Evolutionary conservation across 2,888 invertebrate species (phyloP).

Genomic region (Perizoma flavofasciatum): DNA sequence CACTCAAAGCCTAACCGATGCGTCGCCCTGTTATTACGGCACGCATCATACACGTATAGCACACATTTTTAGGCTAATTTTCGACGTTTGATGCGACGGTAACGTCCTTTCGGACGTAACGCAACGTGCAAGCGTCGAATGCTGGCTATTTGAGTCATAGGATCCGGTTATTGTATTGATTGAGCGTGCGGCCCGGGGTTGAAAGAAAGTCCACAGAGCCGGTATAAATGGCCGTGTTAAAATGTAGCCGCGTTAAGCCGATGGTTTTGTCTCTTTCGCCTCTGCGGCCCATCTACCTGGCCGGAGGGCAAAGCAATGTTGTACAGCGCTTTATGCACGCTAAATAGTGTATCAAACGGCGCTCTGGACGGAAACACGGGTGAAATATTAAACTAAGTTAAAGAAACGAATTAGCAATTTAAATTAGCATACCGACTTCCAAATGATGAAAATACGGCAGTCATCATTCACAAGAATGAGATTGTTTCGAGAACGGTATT

Average conservation of each 20-base stretch:
- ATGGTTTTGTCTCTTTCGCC: conserved; percentile 69
- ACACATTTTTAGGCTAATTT: conserved; percentile 81
- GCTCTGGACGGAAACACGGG: conserved; percentile 32
- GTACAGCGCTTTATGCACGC: conserved; percentile 34
- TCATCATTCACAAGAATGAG: conserved; percentile 19
- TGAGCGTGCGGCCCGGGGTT: conserved; percentile 52
- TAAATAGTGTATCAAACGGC: conserved; percentile 37
- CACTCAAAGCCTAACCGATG: conserved; percentile 76
- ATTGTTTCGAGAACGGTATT: conserved; percentile 21
- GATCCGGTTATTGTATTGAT: conserved; percentile 70
- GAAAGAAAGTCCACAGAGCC: conserved; percentile 57
- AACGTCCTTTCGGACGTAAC: conserved; percentile 45
- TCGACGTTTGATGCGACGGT: conserved; percentile 75
- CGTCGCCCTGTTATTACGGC: conserved; percentile 63
- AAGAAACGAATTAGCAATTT: conserved; percentile 36
- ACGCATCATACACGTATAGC: conserved; percentile 71
- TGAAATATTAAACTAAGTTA: conserved; percentile 25
- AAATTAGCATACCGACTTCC: conserved; percentile 30
- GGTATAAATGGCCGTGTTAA: conserved; percentile 63
- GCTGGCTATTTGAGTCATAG: conserved; percentile 43
- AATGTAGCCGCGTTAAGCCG: conserved; percentile 56
- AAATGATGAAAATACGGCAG: conserved; percentile 25
- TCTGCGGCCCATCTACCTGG: conserved; percentile 49
- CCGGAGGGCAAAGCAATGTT: conserved; percentile 30
- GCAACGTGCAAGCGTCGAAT: conserved; percentile 33